A percentile compares a stretch with the other conserved stretches of the same genome.
These are phyloP conservation scores for Argyra leucocephala DNA, from an alignment of 2,888 invertebrate species.

Conservation along the genomic window DNA sequence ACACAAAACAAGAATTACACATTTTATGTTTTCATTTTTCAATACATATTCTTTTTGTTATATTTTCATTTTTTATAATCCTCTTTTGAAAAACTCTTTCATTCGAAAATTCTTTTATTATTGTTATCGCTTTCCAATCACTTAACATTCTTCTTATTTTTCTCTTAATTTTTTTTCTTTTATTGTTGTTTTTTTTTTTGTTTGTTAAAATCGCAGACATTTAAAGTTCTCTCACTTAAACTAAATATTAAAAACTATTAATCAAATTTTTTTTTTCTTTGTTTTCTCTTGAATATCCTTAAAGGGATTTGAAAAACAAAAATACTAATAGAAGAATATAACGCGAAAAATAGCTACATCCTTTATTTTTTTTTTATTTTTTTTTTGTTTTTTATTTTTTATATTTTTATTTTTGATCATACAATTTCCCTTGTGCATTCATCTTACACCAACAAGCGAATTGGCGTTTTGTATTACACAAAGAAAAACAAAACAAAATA, in stretches of 20 bases:
- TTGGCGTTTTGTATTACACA: no score
- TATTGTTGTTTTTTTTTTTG: neutral
- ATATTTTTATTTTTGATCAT: neutral
- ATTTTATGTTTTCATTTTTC: no score
- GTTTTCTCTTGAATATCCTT: neutral
- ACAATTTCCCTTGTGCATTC: no score
- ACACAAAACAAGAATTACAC: no score
- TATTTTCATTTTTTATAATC: no score
- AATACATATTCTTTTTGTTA: no score
- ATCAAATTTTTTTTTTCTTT: neutral
- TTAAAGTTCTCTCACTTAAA: neutral
- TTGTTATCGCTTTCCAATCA: neutral
- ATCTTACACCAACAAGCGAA: no score
- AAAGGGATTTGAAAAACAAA: neutral
- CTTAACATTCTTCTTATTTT: neutral
- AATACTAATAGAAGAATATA: no score
- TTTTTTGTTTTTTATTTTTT: neutral
- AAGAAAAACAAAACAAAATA: no score
- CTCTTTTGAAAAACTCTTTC: no score
- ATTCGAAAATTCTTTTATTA: neutral
- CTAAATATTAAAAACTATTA: neutral
- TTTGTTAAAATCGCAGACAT: neutral
- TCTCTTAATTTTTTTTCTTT: neutral
- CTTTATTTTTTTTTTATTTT: neutral
- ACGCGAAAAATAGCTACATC: neutral